Percentiles rank a stretch among this genome's conserved stretches.
Conservation (phyloP, 2,888 invertebrate genomes). For the Aphodius granarius region DNA sequence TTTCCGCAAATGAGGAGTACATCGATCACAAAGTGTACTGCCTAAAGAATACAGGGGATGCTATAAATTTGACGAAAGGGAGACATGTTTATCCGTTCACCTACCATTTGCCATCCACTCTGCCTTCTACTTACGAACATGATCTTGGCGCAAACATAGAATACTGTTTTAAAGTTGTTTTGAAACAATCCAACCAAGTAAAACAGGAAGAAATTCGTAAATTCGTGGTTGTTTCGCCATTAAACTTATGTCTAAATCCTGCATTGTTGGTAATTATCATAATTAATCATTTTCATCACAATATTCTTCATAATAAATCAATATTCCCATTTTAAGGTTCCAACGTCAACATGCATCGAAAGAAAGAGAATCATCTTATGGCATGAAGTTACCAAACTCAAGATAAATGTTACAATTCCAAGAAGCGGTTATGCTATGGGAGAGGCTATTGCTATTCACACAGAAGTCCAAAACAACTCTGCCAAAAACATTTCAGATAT, state of each 20-base stretch:
- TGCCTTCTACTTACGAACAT: neutral
- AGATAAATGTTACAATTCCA: neutral
- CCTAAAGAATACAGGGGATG: slow-evolving; percentile 1
- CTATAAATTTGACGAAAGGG: neutral
- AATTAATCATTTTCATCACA: too few species aligned
- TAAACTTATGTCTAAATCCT: neutral
- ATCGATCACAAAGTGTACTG: neutral
- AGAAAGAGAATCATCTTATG: neutral
- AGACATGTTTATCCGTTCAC: slow-evolving; percentile 5
- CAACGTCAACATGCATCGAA: neutral
- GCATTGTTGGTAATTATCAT: slow-evolving; percentile 2
- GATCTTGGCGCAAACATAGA: neutral
- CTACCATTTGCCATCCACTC: neutral
- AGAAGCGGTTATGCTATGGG: neutral
- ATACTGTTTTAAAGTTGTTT: neutral
- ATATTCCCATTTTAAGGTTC: neutral
- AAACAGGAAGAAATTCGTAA: neutral
- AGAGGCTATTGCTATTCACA: neutral
- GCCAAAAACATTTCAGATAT: neutral
- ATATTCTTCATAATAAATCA: too few species aligned
- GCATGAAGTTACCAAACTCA: neutral
- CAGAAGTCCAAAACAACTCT: neutral
- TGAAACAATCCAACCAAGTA: neutral
- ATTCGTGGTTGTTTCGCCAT: neutral
- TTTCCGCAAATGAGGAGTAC: neutral